A percentile compares a stretch with the other conserved stretches of the same genome.
Conservation (phyloP, 2,113 vertebrate species). For the Papio anubis region DNA sequence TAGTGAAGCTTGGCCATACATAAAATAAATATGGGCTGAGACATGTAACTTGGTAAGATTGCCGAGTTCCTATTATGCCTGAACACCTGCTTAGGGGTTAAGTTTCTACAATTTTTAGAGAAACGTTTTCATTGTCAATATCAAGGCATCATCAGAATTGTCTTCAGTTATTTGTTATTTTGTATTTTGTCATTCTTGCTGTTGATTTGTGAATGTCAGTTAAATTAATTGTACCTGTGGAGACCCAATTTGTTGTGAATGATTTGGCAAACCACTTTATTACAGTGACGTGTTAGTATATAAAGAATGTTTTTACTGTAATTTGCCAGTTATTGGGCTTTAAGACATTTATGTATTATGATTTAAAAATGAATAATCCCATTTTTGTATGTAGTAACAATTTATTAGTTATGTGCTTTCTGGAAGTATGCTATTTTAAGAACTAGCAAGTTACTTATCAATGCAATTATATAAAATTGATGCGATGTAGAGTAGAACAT, state of each 20-base stretch:
- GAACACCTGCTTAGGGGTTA: not conserved
- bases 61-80: not conserved
- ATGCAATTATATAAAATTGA: not conserved
- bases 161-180: not conserved
- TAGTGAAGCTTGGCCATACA: not conserved
- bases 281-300: not conserved
- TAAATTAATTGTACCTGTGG: slow-evolving; percentile 40
- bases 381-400: not conserved
- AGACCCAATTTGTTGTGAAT: slow-evolving; percentile 2
- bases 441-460: slow-evolving; percentile 31
- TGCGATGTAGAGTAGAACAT: not conserved
- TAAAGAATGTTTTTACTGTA: not conserved
- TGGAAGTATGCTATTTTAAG: not conserved
- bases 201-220: not conserved
- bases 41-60: not conserved
- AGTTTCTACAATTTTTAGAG: not conserved
- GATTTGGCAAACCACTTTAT: slow-evolving; percentile 8
- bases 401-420: not conserved
- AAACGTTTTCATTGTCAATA: not conserved
- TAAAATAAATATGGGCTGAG: not conserved
- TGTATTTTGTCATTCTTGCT: not conserved
- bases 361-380: slow-evolving; percentile 44
- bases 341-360: slow-evolving; percentile 50
- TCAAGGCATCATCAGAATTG: not conserved
- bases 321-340: slow-evolving; percentile 62